Evolutionary conservation across 2,888 invertebrate species (phyloP).

Genomic region (Ceratothoa steindachneri): DNA sequence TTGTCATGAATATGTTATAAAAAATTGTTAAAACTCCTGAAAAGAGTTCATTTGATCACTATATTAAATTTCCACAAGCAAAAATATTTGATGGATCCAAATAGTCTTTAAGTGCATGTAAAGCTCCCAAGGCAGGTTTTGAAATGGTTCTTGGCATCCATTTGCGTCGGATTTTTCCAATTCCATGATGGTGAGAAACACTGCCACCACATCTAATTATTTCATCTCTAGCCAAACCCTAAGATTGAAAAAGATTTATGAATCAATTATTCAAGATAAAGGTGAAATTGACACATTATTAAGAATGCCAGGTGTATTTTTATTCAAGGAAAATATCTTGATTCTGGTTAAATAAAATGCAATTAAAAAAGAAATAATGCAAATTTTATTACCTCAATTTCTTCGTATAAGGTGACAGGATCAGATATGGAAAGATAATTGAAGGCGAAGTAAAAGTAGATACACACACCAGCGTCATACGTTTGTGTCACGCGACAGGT

Average conservation of each 20-base stretch:
- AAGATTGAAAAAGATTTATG: constrained; percentile 14
- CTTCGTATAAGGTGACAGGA: constrained; percentile 75
- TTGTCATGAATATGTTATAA: too few species aligned
- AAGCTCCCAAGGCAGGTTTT: constrained; percentile 69
- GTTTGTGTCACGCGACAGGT: constrained; percentile 90
- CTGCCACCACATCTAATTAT: constrained; percentile 86
- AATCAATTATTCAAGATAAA: neutral
- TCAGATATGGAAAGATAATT: constrained; percentile 61
- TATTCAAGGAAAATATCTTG: neutral
- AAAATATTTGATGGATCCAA: constrained; percentile 94
- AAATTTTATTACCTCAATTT: constrained; percentile 65
- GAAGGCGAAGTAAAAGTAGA: constrained; percentile 91
- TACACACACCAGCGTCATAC: constrained; percentile 93
- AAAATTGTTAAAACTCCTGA: too few species aligned
- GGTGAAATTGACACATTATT: too few species aligned
- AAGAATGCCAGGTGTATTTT: too few species aligned
- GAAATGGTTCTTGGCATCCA: constrained; percentile 86
- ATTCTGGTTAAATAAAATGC: too few species aligned
- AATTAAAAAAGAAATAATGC: neutral
- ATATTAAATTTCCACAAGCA: constrained; percentile 75
- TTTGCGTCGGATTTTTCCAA: constrained; percentile 82
- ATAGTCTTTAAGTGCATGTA: constrained; percentile 75
- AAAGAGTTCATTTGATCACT: neutral
- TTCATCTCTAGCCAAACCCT: constrained; percentile 78
- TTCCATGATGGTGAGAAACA: constrained; percentile 93